Evolutionary conservation across 2,113 vertebrate species (phyloP), one percentile per base, ranked within the genome.

Genomic region (Rhombomys opimus): DNA sequence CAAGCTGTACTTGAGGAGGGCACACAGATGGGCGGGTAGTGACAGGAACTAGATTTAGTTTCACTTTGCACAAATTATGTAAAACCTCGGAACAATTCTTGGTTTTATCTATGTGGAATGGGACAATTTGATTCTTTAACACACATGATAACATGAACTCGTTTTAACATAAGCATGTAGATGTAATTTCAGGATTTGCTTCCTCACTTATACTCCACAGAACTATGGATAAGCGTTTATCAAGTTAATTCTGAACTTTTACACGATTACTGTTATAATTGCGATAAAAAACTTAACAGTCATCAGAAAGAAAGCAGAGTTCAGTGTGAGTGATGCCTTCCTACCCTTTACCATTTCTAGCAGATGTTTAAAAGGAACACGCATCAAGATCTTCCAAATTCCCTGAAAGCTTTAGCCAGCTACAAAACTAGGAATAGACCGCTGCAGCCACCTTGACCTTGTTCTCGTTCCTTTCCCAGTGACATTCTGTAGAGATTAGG

Each of bases 31-130:
- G 52, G 52, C 35, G 52, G 23, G 57, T 17, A 11, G 59, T 63
- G 59, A 41, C 41, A n/a, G 0, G 1, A 63, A 61, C 80, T 63
- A 17, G 23, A 63, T 30, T 90, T 52, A 84, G 87, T 96, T 91
- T 97, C 20, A 90, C 81, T 96, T 92, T 92, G 4, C 0, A 85
- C 52, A 90, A 90, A 90, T 46, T 27, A n/a, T 85, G 10, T 46
- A 96, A 87, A 92, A 63, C 20, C 27, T 90, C 32, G 80, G 88
- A 89, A 75, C 68, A 95, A 87, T 0, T 15, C 23, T 81, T 77
- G 32, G 38, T 13, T 57, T 95, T 77, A 87, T 82, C 27, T 75
- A 14, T 81, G 7, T n/a, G 25, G 11, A 78, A 80, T 80, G 63
- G 18, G 7, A 75, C 54, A 89, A 73, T 52, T 61, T 78, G 18